Percentiles rank a stretch among this genome's conserved stretches.
Conservation (phyloP, 2,113 vertebrate genomes). For the Aix galericulata region DNA sequence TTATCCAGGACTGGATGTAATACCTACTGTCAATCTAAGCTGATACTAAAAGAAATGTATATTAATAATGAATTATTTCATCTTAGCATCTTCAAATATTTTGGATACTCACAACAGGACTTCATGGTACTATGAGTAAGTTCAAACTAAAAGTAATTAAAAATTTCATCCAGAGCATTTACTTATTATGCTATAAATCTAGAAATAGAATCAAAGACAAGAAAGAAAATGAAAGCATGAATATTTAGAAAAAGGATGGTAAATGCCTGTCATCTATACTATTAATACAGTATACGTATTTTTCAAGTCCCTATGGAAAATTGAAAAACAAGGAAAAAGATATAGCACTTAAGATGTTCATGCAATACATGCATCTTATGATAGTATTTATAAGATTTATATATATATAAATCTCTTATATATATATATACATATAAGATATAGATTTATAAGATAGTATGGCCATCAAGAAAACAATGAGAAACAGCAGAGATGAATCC, state of each 20-base stretch:
- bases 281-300: not conserved
- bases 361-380: not conserved
- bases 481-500: not conserved
- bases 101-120: not conserved
- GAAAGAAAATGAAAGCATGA: not conserved
- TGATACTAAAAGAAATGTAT: not conserved
- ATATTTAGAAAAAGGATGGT: not conserved
- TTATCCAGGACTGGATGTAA: not conserved
- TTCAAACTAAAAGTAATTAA: not conserved
- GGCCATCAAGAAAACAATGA: not conserved
- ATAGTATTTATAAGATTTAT: not conserved
- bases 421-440: too few species aligned
- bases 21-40: not conserved
- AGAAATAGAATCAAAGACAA: not conserved
- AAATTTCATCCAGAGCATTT: not conserved
- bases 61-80: not conserved
- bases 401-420: too few species aligned
- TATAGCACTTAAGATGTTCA: accelerated
- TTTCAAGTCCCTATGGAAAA: not conserved
- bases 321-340: not conserved
- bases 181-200: not conserved
- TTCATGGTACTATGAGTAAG: not conserved
- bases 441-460: not conserved
- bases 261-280: not conserved
- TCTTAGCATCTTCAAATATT: not conserved